Percentiles rank a stretch among this genome's conserved stretches.
Evolutionary conservation across 2,888 invertebrate genomes (phyloP).

Genomic region (Meloe dianella): DNA sequence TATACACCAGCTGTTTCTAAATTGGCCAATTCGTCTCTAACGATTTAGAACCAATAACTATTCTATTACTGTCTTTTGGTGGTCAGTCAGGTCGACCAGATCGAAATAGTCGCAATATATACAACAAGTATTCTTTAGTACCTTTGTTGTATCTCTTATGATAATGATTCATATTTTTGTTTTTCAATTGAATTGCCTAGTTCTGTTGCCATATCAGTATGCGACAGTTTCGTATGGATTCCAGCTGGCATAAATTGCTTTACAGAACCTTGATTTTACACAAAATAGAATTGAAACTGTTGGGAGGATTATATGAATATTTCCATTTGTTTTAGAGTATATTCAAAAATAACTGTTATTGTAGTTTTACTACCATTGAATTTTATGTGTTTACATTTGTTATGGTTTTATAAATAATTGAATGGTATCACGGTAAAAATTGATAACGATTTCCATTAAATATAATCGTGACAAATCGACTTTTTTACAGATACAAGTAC

Average conservation of each 20-base stretch:
- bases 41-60: too few species aligned
- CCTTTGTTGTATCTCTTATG: too few species aligned
- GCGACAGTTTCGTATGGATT: too few species aligned
- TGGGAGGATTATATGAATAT: neutral
- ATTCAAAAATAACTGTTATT: slow-evolving; percentile 10
- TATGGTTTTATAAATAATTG: neutral
- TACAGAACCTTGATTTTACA: neutral
- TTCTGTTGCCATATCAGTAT: too few species aligned
- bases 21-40: too few species aligned
- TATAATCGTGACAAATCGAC: neutral
- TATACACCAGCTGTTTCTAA: too few species aligned
- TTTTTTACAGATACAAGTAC: neutral
- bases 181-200: too few species aligned
- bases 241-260: neutral
- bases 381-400: neutral
- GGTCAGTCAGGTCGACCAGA: too few species aligned
- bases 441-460: neutral
- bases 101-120: too few species aligned
- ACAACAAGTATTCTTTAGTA: too few species aligned
- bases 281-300: neutral
- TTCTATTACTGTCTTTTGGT: too few species aligned
- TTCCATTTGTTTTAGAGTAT: neutral
- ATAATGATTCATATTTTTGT: too few species aligned
- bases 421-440: neutral
- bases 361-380: neutral